phyloP scores from a whole-genome alignment of 2,113 vertebrate genomes.

The Scortum barcoo region DNA sequence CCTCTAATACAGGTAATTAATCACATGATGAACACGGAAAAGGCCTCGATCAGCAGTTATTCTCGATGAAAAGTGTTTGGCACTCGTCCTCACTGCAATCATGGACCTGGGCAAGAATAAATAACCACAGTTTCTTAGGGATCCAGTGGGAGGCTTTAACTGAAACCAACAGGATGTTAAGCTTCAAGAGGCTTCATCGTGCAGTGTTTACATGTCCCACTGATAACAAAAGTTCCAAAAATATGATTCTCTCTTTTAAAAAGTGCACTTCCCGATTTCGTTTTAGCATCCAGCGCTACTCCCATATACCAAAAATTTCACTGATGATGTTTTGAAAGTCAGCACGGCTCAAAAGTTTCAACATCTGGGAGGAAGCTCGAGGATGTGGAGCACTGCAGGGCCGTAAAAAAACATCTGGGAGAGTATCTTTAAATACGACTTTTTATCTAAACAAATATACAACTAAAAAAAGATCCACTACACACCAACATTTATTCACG shows the following conservation, averaged over 20 bases:
- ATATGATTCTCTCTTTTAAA: neutral
- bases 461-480: neutral
- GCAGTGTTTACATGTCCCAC: neutral
- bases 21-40: too few species aligned
- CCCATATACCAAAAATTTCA: neutral
- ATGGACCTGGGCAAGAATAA: neutral
- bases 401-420: neutral
- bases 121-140: neutral
- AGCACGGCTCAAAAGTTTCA: neutral
- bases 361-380: neutral
- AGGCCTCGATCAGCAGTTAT: too few species aligned
- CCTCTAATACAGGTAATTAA: too few species aligned
- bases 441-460: neutral
- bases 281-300: neutral
- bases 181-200: neutral
- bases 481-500: neutral
- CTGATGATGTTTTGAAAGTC: neutral
- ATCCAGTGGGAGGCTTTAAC: neutral
- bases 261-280: neutral
- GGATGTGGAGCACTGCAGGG: neutral
- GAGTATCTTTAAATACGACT: neutral
- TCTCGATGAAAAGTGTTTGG: too few species aligned
- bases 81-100: too few species aligned
- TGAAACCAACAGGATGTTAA: conserved; percentile 2
- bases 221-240: neutral